Percentiles rank a stretch among this genome's conserved stretches.
These are phyloP conservation scores for Strigamia crassipes DNA, from an alignment of 2,888 invertebrate species.

Conservation along the genomic window DNA sequence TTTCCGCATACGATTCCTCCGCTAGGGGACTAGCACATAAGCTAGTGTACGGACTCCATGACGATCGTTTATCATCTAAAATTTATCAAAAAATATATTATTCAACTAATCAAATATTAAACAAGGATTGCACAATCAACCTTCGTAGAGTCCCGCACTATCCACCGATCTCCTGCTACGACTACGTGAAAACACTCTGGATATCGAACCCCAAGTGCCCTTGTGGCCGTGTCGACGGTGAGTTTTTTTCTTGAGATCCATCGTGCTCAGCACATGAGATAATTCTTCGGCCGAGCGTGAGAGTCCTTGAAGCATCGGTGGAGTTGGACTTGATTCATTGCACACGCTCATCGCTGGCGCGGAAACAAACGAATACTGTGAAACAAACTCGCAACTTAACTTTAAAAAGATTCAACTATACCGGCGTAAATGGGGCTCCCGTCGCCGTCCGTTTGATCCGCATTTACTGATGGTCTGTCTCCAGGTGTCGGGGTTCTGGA, in stretches of 20 bases:
- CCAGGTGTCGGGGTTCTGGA: conserved; percentile 38
- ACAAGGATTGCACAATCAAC: conserved; percentile 14
- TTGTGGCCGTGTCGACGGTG: conserved; percentile 68
- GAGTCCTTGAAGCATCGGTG: conserved; percentile 48
- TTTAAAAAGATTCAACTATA: neutral
- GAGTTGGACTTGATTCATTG: conserved; percentile 43
- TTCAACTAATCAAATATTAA: neutral
- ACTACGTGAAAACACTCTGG: conserved; percentile 82
- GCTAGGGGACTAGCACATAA: conserved; percentile 60
- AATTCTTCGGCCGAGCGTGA: conserved; percentile 79
- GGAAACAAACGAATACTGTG: neutral
- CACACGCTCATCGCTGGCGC: conserved; percentile 45
- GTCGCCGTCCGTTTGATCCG: conserved; percentile 45
- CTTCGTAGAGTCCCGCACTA: conserved; percentile 44
- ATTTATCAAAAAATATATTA: neutral
- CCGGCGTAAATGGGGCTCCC: conserved; percentile 49
- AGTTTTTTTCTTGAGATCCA: conserved; percentile 54
- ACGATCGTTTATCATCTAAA: conserved; percentile 57
- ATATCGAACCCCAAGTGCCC: conserved; percentile 88
- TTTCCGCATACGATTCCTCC: conserved; percentile 76
- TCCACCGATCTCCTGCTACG: conserved; percentile 50
- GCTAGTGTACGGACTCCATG: conserved; percentile 66
- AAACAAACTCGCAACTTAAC: neutral
- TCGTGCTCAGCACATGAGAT: conserved; percentile 64
- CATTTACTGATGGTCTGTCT: conserved; percentile 43